phyloP scores from a whole-genome alignment of 1,140 invertebrate genomes.

The Phymorhynchus buccinoides region DNA sequence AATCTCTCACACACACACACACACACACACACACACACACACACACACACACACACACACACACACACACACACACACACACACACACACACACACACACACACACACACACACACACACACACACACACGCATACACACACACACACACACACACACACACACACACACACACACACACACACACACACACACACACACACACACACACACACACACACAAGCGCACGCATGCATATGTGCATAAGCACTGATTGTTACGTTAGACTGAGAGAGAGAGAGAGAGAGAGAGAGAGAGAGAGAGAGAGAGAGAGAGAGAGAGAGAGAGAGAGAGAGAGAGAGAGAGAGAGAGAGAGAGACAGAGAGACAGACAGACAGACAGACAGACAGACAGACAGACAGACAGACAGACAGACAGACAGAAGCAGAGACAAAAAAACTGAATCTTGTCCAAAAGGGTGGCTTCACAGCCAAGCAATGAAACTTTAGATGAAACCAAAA shows the following conservation, averaged over 20 bases:
- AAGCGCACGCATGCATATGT: too few species aligned
- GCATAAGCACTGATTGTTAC: neutral
- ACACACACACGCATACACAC: constrained; percentile 9
- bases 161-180: constrained; percentile 22
- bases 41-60: constrained; percentile 19
- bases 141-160: neutral
- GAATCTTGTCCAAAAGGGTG: too few species aligned
- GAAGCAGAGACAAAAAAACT: too few species aligned
- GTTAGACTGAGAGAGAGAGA: constrained; percentile 1
- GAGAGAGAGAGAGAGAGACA: neutral
- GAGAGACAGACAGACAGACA: neutral
- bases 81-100: constrained; percentile 30
- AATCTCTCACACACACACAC: neutral
- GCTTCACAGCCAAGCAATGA: too few species aligned
- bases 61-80: constrained; percentile 29
- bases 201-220: too few species aligned
- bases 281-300: constrained; percentile 18
- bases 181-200: neutral
- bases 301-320: neutral
- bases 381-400: neutral
- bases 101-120: neutral
- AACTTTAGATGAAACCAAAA: neutral
- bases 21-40: constrained; percentile 4
- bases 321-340: neutral
- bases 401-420: too few species aligned